phyloP scores from a whole-genome alignment of 2,797 vertebrate genomes.

The Psittacula derbiana region DNA sequence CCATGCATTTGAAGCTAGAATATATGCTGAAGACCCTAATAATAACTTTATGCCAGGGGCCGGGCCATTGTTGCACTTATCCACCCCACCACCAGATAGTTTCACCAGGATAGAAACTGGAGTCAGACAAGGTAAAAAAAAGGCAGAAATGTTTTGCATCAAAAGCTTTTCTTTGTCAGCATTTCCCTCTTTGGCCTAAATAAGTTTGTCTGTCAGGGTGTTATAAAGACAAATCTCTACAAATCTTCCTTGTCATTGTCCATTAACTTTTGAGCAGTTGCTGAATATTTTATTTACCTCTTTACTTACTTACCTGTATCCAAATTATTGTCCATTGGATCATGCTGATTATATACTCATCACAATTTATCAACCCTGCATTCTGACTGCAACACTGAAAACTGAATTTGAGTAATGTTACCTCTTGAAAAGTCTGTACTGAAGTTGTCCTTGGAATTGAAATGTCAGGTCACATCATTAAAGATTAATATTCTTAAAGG shows the following conservation, averaged over 20 bases:
- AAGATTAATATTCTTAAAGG: background rate
- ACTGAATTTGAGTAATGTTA: background rate
- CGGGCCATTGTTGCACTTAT: conserved; percentile 89
- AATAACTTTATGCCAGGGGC: conserved; percentile 93
- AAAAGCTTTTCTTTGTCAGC: background rate
- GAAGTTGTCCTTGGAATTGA: background rate
- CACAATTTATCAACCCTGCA: background rate
- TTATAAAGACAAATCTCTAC: background rate
- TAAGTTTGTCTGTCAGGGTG: background rate
- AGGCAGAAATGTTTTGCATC: background rate
- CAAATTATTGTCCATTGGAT: background rate
- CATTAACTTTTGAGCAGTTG: background rate
- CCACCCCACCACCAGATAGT: conserved; percentile 82
- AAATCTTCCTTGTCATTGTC: background rate
- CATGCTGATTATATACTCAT: background rate
- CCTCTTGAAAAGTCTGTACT: background rate
- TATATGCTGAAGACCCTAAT: conserved; percentile 94
- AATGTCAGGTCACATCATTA: background rate
- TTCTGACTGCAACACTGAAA: background rate
- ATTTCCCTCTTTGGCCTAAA: background rate
- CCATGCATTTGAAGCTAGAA: conserved; percentile 95
- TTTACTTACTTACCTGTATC: background rate
- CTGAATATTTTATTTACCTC: background rate
- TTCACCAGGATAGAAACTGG: conserved; percentile 93
- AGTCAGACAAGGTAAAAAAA: conserved; percentile 87